These are phyloP conservation scores for Tricholauxania praeusta DNA, from an alignment of 2,888 invertebrate genomes.

Conservation along the genomic window DNA sequence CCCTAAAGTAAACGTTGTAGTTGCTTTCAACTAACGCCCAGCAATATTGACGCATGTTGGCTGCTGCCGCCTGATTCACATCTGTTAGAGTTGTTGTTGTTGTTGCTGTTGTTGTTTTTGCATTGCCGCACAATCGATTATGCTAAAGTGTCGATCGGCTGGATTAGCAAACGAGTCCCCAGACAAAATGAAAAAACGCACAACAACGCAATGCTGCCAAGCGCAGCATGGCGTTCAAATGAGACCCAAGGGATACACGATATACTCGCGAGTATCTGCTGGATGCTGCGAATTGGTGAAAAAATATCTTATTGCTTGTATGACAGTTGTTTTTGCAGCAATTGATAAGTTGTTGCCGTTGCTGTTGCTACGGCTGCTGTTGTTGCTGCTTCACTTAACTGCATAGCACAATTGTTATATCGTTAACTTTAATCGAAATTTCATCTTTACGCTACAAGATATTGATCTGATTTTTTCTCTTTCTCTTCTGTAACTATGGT, in stretches of 20 bases:
- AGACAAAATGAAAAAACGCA: constrained; percentile 21
- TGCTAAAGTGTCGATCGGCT: constrained; percentile 50
- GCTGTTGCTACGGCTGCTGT: constrained; percentile 8
- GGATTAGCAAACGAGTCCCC: constrained; percentile 27
- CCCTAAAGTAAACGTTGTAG: neutral
- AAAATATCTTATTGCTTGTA: constrained; percentile 42
- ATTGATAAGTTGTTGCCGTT: constrained; percentile 31
- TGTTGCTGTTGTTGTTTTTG: neutral
- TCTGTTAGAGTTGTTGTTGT: neutral
- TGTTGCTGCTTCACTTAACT: constrained; percentile 7
- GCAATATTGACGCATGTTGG: constrained; percentile 20
- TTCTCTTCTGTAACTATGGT: neutral
- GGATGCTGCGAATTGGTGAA: constrained; percentile 20
- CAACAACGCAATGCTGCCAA: neutral
- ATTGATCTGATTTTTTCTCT: constrained; percentile 34
- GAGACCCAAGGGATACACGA: constrained; percentile 39
- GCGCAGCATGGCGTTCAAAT: constrained; percentile 21
- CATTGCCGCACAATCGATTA: constrained; percentile 42
- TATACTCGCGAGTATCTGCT: constrained; percentile 14
- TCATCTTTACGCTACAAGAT: constrained; percentile 34
- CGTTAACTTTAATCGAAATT: constrained; percentile 15
- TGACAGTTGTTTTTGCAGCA: constrained; percentile 43
- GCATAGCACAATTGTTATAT: neutral
- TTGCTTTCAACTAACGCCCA: constrained; percentile 14
- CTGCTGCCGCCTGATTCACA: neutral